Conservation (phyloP, 2,888 invertebrate genomes). For the Trypoxylon attenuatum region DNA sequence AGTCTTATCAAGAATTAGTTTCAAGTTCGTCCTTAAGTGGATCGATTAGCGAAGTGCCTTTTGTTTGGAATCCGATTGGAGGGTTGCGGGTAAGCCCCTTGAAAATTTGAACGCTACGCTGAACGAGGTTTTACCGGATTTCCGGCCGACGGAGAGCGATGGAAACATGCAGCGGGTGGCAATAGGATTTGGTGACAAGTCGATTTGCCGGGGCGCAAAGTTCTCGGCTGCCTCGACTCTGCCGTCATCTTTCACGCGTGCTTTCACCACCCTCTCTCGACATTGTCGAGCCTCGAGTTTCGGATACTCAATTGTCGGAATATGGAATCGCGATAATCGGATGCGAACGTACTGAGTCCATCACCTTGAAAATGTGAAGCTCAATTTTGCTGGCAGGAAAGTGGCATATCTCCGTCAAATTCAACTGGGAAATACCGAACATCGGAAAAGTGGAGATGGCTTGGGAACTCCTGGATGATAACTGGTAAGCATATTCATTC, state of each 20-base stretch:
- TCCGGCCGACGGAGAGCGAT: constrained; percentile 30
- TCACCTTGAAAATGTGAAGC: too few species aligned
- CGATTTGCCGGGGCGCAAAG: constrained; percentile 55
- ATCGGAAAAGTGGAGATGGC: too few species aligned
- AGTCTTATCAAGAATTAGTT: too few species aligned
- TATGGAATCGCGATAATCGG: constrained; percentile 29
- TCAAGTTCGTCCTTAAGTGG: too few species aligned
- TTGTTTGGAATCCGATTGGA: constrained; percentile 22
- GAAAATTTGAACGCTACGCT: constrained; percentile 37
- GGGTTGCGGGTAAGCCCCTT: constrained; percentile 32
- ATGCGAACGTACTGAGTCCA: too few species aligned
- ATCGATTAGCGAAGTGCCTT: constrained; percentile 4
- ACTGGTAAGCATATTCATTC: too few species aligned
- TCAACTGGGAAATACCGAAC: too few species aligned
- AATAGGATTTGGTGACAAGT: constrained; percentile 58
- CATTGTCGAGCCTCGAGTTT: constrained; percentile 35
- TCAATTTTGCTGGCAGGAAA: too few species aligned
- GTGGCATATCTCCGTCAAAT: too few species aligned
- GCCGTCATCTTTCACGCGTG: constrained; percentile 29
- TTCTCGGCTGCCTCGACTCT: constrained; percentile 46
- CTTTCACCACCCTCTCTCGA: constrained; percentile 30
- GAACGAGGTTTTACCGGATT: constrained; percentile 50
- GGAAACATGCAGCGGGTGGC: constrained; percentile 52
- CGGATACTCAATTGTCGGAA: constrained; percentile 30
- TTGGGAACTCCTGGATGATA: too few species aligned